A percentile compares a stretch with the other conserved stretches of the same genome.
phyloP scores from a whole-genome alignment of 2,113 vertebrate genomes.

The Origma solitaria region DNA sequence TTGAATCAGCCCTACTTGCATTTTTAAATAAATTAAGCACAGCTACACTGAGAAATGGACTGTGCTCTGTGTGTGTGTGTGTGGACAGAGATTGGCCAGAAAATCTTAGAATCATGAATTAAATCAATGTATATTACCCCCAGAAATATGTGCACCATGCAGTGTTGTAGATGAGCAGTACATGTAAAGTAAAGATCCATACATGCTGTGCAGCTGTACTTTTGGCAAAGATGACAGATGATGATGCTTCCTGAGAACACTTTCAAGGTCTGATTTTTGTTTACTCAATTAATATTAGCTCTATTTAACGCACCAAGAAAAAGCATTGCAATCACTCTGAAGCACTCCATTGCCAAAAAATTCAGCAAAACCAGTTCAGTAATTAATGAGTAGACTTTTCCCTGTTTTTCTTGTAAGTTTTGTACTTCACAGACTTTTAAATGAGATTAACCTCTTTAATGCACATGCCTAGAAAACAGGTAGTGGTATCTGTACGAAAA shows the following conservation, averaged over 20 bases:
- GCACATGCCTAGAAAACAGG: background rate
- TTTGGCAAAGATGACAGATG: background rate
- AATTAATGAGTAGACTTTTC: background rate
- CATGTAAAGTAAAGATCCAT: background rate
- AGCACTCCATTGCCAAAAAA: background rate
- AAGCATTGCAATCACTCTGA: background rate
- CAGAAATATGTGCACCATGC: background rate
- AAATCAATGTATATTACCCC: background rate
- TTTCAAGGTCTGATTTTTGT: background rate
- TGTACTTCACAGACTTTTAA: background rate
- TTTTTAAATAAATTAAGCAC: background rate
- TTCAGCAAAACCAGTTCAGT: background rate
- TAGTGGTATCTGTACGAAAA: background rate
- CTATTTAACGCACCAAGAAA: background rate
- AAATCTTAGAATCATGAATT: background rate
- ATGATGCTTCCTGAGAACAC: background rate
- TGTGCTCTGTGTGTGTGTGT: background rate
- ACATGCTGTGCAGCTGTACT: background rate
- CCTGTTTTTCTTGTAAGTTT: background rate
- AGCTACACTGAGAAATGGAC: background rate
- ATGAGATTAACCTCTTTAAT: background rate
- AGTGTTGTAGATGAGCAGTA: background rate
- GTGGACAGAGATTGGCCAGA: background rate
- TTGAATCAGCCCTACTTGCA: background rate
- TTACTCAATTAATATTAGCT: background rate